Base-by-base conservation (phyloP, 2,113 vertebrate genomes). In the Myrmecobius fasciatus region DNA sequence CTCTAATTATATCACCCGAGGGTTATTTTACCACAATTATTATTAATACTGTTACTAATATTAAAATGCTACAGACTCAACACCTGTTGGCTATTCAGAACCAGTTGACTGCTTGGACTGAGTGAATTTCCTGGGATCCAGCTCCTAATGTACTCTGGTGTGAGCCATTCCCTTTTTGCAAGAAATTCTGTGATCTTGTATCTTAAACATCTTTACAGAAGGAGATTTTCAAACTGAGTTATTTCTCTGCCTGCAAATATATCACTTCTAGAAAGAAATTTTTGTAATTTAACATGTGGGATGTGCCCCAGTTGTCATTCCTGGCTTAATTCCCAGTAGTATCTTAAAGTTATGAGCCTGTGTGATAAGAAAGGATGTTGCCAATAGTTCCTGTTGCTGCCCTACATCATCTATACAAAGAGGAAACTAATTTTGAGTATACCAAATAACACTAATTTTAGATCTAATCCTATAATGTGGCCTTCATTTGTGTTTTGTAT, bases 361-460 rank as follows among this genome's bases (percentile, higher is more conserved):
- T 17, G 0, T 22, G 46, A 5, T 0, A 5, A 0, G 17, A 12
- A 95, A 75, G 91, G 25, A 25, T 0, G 2, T 89, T 48, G n/a
- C n/a, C 53, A 67, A 28, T n/a, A 48, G 46, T 56, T 94, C 52
- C 89, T 89, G 9, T 93, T 88, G n/a, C n/a, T 83, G 5, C 36
- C n/a, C 67, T 83, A 43, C 91, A 36, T 49, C 60, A 89, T 90
- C 28, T 25, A 4, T 0, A 24, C 20, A 53, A 43, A 46, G 93
- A 97, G 52, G 53, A 90, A 31, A 48, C 31, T 46, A 43, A 1
- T 52, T 75, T 89, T 46, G 24, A 92, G 56, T 26, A 51, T 54
- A 91, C 52, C 36, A 94, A 83, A 52, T 52, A 25, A 0, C 47
- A 88, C 92, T 91, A 48, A 93, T 95, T 96, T 94, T 95, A 95